Evolutionary conservation across 2,888 invertebrate genomes (phyloP).

Genomic region (Argyresthia goedartella): DNA sequence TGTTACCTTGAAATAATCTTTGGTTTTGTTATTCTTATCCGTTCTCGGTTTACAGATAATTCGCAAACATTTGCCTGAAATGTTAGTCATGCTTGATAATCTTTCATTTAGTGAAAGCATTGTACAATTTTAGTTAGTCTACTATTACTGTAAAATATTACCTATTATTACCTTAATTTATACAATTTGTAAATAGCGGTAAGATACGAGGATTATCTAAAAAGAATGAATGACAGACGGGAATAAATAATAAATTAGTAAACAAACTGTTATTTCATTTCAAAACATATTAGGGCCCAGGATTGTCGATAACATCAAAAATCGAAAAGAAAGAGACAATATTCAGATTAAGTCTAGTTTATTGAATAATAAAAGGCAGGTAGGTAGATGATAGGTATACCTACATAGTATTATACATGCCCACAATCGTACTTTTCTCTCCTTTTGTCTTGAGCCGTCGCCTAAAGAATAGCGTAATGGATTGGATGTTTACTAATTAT

Average conservation of each 20-base stretch:
- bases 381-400: no score
- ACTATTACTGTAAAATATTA: conserved; percentile 48
- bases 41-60: not conserved
- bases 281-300: no score
- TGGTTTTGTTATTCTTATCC: conserved; percentile 13
- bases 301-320: no score
- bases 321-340: no score
- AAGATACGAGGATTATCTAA: conserved; percentile 63
- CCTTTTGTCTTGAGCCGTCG: no score
- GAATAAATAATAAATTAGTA: conserved; percentile 43
- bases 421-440: no score
- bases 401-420: no score
- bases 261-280: conserved; percentile 34
- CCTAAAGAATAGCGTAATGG: no score
- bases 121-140: conserved; percentile 59
- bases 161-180: conserved; percentile 62
- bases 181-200: conserved; percentile 67
- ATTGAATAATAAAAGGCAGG: no score
- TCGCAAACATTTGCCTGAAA: not conserved
- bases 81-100: conserved; percentile 35
- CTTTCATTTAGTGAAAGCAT: conserved; percentile 48
- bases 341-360: no score
- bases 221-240: conserved; percentile 60
- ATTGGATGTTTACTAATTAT: no score
- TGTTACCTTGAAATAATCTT: conserved; percentile 28